Evolutionary conservation across 2,797 vertebrate species (phyloP).

Genomic region (Syngnathus acus): DNA sequence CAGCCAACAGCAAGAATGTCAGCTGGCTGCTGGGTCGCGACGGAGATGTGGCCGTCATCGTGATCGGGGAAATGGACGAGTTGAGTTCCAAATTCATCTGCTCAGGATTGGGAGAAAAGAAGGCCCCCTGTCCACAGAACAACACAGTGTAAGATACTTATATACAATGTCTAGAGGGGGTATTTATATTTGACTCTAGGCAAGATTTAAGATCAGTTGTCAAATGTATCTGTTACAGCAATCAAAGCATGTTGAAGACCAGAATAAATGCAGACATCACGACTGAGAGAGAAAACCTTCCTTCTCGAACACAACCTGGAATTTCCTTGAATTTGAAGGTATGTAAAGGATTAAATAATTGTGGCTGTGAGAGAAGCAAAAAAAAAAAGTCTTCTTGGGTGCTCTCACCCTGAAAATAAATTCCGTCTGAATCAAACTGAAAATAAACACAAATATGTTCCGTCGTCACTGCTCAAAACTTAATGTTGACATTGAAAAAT

Average conservation of each 20-base stretch:
- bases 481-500: neutral
- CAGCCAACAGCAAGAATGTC: conserved; percentile 68
- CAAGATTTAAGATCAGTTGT: neutral
- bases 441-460: neutral
- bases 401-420: neutral
- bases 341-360: conserved; percentile 3
- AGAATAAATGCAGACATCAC: conserved; percentile 43
- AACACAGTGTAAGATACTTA: conserved; percentile 47
- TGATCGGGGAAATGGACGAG: conserved; percentile 71
- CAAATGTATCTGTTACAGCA: conserved; percentile 45
- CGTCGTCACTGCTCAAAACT: neutral
- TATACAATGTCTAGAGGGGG: neutral
- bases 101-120: conserved; percentile 59
- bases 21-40: conserved; percentile 71
- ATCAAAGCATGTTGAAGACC: conserved; percentile 55
- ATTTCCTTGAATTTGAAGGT: conserved; percentile 66
- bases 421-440: neutral
- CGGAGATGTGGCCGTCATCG: conserved; percentile 68
- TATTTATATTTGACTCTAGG: neutral
- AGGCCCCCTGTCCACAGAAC: conserved; percentile 40
- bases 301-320: conserved; percentile 39
- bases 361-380: neutral
- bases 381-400: neutral
- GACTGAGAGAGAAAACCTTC: conserved; percentile 50
- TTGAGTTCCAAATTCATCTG: conserved; percentile 66